Conservation (phyloP, 2,888 invertebrate genomes). For the Torymus auratus region DNA sequence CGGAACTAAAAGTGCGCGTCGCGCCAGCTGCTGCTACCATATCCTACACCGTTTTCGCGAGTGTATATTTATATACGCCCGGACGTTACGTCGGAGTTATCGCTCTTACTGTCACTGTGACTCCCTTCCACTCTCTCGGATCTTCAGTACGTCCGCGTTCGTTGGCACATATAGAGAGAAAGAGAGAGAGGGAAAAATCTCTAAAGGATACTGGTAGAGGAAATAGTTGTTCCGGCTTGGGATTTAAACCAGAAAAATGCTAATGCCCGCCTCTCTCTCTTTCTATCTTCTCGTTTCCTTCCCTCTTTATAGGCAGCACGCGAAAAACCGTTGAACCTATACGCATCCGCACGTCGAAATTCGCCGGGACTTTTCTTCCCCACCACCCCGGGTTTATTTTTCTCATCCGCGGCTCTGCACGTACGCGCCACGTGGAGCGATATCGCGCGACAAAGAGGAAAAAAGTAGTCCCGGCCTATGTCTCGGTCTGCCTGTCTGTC, state of each 20-base stretch:
- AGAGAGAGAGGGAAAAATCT: too few species aligned
- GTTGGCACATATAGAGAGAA: not conserved
- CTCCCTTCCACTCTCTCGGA: too few species aligned
- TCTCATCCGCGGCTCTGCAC: too few species aligned
- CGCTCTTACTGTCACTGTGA: too few species aligned
- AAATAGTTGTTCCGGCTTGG: constrained; percentile 43
- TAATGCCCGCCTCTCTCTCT: constrained; percentile 35
- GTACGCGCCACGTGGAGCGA: too few species aligned
- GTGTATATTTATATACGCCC: too few species aligned
- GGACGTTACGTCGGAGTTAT: too few species aligned
- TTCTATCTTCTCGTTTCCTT: constrained; percentile 8
- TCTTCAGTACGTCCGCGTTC: constrained; percentile 10
- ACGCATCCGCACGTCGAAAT: constrained; percentile 34
- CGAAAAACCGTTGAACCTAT: constrained; percentile 36
- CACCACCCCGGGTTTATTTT: too few species aligned
- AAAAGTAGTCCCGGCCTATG: not conserved
- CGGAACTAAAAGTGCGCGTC: constrained; percentile 43
- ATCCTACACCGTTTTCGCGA: too few species aligned
- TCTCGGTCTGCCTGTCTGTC: too few species aligned
- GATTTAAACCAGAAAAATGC: constrained; percentile 49
- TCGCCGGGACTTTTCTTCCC: not conserved
- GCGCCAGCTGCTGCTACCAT: not conserved
- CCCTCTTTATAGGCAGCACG: not conserved
- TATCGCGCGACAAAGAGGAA: constrained; percentile 32
- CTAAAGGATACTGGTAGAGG: not conserved